Evolutionary conservation across 2,113 vertebrate species (phyloP).

Genomic region (Pomatorhinus ruficollis): DNA sequence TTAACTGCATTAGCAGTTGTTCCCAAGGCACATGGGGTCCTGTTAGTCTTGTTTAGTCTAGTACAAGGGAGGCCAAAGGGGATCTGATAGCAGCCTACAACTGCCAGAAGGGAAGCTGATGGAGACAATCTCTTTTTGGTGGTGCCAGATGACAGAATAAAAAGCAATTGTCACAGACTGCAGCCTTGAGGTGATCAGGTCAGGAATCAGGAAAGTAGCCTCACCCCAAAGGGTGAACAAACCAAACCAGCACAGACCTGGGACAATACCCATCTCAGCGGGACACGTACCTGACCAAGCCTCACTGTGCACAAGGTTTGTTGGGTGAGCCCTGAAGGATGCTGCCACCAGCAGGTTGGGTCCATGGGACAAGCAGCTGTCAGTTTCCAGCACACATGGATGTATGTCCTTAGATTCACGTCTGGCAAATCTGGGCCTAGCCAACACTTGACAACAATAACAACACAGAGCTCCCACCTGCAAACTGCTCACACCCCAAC

Average conservation of each 20-base stretch:
- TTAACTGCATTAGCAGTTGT: constrained; percentile 46
- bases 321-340: background rate
- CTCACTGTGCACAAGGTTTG: background rate
- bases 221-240: background rate
- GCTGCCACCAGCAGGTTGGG: background rate
- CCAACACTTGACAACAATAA: background rate
- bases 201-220: background rate
- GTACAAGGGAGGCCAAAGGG: background rate
- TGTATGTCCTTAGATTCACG: background rate
- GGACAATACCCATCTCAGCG: accelerated
- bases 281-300: background rate
- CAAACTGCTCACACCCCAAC: background rate
- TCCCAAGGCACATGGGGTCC: background rate
- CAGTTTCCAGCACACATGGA: accelerated
- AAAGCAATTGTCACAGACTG: background rate
- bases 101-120: background rate
- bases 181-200: background rate
- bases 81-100: background rate
- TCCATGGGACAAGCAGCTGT: background rate
- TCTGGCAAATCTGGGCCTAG: background rate
- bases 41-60: constrained; percentile 21
- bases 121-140: background rate
- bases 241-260: background rate
- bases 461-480: background rate
- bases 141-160: background rate